Conservation (phyloP, 2,113 vertebrate genomes). For the Dendrocopos noguchii region DNA sequence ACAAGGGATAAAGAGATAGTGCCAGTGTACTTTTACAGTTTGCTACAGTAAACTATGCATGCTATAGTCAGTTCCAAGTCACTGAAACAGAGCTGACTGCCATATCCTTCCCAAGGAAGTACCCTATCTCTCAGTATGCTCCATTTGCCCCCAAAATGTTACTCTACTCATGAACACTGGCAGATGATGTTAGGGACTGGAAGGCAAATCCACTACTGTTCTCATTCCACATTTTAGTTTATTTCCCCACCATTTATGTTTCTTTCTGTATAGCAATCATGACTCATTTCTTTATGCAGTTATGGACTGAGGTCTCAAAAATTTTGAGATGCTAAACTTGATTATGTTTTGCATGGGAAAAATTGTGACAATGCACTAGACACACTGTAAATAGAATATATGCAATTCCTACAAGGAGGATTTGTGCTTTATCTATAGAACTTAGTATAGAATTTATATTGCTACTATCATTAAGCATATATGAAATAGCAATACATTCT, state of each 20-base stretch:
- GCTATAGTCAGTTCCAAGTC: background rate
- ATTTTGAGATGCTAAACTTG: background rate
- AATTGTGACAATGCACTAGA: background rate
- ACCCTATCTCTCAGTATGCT: background rate
- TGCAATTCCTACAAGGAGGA: background rate
- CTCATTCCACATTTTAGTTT: background rate
- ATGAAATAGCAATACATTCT: background rate
- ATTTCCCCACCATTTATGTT: background rate
- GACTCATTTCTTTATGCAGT: background rate
- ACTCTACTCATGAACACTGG: background rate
- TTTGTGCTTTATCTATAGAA: background rate
- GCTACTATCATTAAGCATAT: background rate
- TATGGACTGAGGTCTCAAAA: background rate
- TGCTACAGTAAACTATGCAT: background rate
- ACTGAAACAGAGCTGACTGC: background rate
- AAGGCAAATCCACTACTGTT: background rate
- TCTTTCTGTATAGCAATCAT: background rate
- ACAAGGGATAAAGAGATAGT: background rate
- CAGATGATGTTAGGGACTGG: background rate
- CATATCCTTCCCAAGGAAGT: background rate
- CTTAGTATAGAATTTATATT: background rate
- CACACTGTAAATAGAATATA: background rate
- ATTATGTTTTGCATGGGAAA: background rate
- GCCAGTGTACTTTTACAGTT: background rate
- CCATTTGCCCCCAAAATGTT: background rate